phyloP scores from a whole-genome alignment of 2,888 invertebrate genomes.

The Didymodactylos carnosus region DNA sequence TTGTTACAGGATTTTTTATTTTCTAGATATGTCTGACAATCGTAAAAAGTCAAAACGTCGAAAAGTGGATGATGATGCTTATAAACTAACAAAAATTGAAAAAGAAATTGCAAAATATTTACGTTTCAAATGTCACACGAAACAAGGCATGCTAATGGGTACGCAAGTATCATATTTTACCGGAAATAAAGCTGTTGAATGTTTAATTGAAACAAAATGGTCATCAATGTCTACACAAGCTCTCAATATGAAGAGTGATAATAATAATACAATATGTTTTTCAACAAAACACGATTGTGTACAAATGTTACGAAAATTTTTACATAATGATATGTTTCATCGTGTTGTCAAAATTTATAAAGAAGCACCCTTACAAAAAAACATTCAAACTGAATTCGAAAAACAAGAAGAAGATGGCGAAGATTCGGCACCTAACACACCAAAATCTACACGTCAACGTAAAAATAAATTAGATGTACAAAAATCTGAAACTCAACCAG shows the following conservation, averaged over 20 bases:
- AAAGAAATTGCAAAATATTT: constrained; percentile 81
- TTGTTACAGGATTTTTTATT: no score
- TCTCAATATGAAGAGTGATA: background rate
- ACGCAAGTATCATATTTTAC: constrained; percentile 93
- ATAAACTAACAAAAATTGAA: constrained; percentile 52
- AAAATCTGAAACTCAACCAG: constrained; percentile 12
- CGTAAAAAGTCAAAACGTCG: background rate
- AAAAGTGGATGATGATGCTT: background rate
- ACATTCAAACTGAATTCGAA: background rate
- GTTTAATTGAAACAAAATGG: constrained; percentile 10
- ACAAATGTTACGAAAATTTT: constrained; percentile 1
- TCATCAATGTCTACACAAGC: background rate
- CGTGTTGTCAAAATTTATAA: constrained; percentile 11
- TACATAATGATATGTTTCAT: constrained; percentile 7
- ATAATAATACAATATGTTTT: background rate
- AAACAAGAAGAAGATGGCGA: background rate
- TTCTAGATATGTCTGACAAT: background rate
- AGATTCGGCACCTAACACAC: background rate
- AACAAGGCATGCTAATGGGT: constrained; percentile 82
- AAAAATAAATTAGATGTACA: constrained; percentile 26
- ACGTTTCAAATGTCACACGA: constrained; percentile 71
- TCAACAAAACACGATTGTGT: constrained; percentile 3
- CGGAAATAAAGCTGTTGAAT: constrained; percentile 39
- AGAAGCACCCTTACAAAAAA: background rate
- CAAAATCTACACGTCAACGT: constrained; percentile 31